Conservation (phyloP, 1,140 invertebrate species). For the Cydia pomonella region DNA sequence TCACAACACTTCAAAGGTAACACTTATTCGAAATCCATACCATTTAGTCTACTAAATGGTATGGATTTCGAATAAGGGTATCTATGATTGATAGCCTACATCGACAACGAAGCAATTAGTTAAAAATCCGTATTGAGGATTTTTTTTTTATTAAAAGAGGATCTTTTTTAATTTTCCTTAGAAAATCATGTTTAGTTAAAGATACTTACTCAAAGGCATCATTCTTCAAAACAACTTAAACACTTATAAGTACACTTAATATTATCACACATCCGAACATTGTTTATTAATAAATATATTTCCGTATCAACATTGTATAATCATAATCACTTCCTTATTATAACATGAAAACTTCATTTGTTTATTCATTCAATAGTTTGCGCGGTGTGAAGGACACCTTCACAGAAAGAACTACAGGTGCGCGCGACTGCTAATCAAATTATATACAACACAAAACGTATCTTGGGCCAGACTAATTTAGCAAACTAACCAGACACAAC, state of each 20-base stretch:
- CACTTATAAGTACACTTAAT: neutral
- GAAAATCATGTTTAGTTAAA: neutral
- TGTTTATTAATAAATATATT: neutral
- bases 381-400: neutral
- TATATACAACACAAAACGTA: constrained; percentile 30
- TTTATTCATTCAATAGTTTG: neutral
- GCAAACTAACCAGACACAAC: constrained; percentile 36
- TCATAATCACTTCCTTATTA: neutral
- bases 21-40: neutral
- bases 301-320: neutral
- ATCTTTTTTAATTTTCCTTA: neutral
- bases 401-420: constrained; percentile 5
- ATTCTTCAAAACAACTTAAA: neutral
- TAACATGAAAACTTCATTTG: constrained; percentile 6
- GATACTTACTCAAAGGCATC: constrained; percentile 16
- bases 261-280: neutral
- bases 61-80: no score
- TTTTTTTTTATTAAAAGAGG: no score
- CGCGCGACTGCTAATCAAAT: constrained; percentile 17
- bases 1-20: neutral
- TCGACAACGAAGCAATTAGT: neutral
- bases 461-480: constrained; percentile 25
- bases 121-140: neutral
- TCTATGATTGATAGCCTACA: neutral
- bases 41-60: no score